A percentile compares a stretch with the other conserved stretches of the same genome.
Evolutionary conservation across 1,140 invertebrate genomes (phyloP).

Genomic region (Riptortus pedestris): DNA sequence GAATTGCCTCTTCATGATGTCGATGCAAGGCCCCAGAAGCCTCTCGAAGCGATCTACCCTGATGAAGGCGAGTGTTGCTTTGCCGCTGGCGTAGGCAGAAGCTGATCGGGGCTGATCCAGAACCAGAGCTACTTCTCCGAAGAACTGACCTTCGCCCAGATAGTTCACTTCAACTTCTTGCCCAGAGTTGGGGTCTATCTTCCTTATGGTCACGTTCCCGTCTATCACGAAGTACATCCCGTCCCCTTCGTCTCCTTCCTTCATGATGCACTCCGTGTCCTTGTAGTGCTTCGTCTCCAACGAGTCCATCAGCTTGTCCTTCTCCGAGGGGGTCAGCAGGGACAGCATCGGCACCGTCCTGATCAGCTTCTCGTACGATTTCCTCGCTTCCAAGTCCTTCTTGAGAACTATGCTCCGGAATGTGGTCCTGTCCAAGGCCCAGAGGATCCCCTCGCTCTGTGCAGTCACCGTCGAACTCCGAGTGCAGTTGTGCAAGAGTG

Average conservation of each 20-base stretch:
- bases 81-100: slow-evolving; percentile 74
- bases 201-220: slow-evolving; percentile 69
- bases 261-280: slow-evolving; percentile 73
- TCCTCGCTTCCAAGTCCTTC: slow-evolving; percentile 89
- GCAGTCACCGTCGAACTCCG: slow-evolving; percentile 81
- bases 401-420: slow-evolving; percentile 91
- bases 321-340: slow-evolving; percentile 66
- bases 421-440: slow-evolving; percentile 92
- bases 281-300: slow-evolving; percentile 65
- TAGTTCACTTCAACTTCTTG: slow-evolving; percentile 42
- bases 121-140: slow-evolving; percentile 90
- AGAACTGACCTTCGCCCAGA: slow-evolving; percentile 71
- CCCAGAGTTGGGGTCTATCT: slow-evolving; percentile 55
- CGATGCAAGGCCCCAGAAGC: slow-evolving; percentile 92
- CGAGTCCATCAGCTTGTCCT: slow-evolving; percentile 92
- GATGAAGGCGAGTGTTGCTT: slow-evolving; percentile 80
- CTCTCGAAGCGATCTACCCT: slow-evolving; percentile 96
- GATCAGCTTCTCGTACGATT: slow-evolving; percentile 87
- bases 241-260: slow-evolving; percentile 83
- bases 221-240: slow-evolving; percentile 96
- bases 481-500: slow-evolving; percentile 94
- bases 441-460: slow-evolving; percentile 68
- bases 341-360: neutral
- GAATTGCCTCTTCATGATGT: slow-evolving; percentile 96
- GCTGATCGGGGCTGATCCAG: slow-evolving; percentile 93